Percentiles rank a stretch among this genome's conserved stretches.
Evolutionary conservation across 2,797 vertebrate genomes (phyloP).

Genomic region (Periparus ater): DNA sequence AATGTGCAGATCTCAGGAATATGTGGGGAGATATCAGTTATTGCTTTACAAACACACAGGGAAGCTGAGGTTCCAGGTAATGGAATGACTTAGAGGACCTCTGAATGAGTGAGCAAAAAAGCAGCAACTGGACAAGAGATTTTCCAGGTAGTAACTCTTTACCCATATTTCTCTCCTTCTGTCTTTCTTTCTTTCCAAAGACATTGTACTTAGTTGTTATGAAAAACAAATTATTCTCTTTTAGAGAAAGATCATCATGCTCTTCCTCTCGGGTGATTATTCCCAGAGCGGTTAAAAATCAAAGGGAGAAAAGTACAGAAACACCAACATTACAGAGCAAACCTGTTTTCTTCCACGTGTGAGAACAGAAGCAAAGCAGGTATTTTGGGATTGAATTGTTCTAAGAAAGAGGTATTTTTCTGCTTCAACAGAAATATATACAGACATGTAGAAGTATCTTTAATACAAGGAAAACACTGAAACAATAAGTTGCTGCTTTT

Average conservation of each 20-base stretch:
- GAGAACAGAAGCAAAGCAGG: background rate
- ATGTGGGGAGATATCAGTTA: rapidly evolving
- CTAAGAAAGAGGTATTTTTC: background rate
- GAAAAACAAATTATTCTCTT: background rate
- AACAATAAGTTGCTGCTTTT: background rate
- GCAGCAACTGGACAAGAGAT: background rate
- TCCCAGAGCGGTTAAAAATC: background rate
- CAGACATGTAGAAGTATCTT: background rate
- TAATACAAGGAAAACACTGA: background rate
- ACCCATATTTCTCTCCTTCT: background rate
- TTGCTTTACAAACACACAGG: background rate
- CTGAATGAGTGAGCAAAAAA: background rate
- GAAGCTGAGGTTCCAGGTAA: background rate
- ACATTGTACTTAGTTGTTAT: background rate
- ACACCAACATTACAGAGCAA: background rate
- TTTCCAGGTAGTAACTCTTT: background rate
- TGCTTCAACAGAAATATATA: background rate
- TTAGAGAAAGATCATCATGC: background rate
- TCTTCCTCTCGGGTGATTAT: background rate
- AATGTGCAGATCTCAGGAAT: background rate
- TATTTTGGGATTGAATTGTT: background rate
- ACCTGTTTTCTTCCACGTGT: background rate
- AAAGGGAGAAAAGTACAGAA: background rate
- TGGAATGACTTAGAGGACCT: background rate
- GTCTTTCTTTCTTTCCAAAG: background rate